Evolutionary conservation across 2,797 vertebrate genomes (phyloP), one percentile per base, ranked within the genome.

Genomic region (Gymnopithys bicolor): DNA sequence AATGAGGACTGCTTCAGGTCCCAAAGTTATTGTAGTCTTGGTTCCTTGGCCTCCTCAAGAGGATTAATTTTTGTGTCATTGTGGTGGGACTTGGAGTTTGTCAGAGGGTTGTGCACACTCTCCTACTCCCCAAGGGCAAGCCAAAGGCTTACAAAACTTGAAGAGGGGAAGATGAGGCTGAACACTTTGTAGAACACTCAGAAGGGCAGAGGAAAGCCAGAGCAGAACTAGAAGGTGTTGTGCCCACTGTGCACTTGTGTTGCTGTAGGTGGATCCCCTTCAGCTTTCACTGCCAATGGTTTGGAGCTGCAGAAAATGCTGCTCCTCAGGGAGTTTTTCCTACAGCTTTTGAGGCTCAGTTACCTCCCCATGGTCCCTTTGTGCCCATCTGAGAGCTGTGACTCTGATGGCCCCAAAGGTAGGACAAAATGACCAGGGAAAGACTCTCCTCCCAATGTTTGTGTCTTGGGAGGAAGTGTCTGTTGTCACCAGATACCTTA

Each of bases 401-500:
- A 27, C 30, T 67, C 30, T 67, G n/a, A 17, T 75, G 64, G 4
- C 28, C 32, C 28, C 25, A 64, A 41, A 59, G 9, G n/a, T 32
- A 10, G 13, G n/a, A 13, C 6, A 10, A 21, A 58, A 16, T 11
- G 19, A 45, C 11, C 1, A 8, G 14, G 35, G 19, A 4, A 13
- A n/a, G 58, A 28, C 5, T 58, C 7, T 9, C 70, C 11, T 75
- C 11, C 15, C 9, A 14, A 0, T 0, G 3, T 48, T 43, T 59
- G 35, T 85, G 0, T 14, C 28, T 23, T 27, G 13, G 14, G 30
- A 58, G 3, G 2, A 4, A 3, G 7, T 28, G 11, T n/a, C 2
- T 53, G 6, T 48, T 6, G 27, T 69, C 21, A 49, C 30, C 24
- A 53, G 4, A 32, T 52, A 19, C 70, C 0, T 35, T 60, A 9